Evolutionary conservation across 2,888 invertebrate species (phyloP).

Genomic region (Notodonta ziczac): DNA sequence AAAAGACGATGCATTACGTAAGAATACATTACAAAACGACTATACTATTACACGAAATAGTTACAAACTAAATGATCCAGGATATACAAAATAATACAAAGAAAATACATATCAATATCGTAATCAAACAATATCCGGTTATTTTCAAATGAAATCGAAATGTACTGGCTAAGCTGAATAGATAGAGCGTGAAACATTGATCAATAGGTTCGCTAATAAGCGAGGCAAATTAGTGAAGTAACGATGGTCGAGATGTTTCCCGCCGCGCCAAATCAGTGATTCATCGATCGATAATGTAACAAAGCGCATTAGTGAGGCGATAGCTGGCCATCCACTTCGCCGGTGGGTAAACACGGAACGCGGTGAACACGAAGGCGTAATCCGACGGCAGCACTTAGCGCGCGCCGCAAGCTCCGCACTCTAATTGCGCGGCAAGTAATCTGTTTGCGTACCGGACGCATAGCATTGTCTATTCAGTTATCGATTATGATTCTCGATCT

Average conservation of each 20-base stretch:
- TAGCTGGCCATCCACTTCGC: constrained; percentile 74
- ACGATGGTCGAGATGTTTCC: constrained; percentile 23
- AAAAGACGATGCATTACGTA: constrained; percentile 14
- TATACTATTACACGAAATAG: too few species aligned
- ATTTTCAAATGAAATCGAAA: background rate
- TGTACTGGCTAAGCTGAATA: constrained; percentile 3
- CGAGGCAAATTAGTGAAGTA: constrained; percentile 22
- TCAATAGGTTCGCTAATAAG: constrained; percentile 11
- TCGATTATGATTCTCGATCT: constrained; percentile 29
- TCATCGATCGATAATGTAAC: constrained; percentile 69
- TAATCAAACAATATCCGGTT: background rate
- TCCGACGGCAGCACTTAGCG: constrained; percentile 79
- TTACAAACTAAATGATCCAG: too few species aligned
- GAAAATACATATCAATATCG: background rate
- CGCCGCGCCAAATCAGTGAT: constrained; percentile 59
- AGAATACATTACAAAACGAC: background rate
- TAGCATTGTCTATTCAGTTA: constrained; percentile 51
- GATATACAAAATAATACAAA: too few species aligned
- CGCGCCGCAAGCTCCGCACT: constrained; percentile 73
- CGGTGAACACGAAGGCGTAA: constrained; percentile 73
- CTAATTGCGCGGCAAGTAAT: constrained; percentile 80
- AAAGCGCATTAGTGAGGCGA: constrained; percentile 72
- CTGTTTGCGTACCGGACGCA: constrained; percentile 75
- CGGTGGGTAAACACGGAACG: constrained; percentile 56
- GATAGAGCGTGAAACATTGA: constrained; percentile 7